A percentile compares a stretch with the other conserved stretches of the same genome.
Conservation (phyloP, 2,113 vertebrate genomes). For the Coturnix japonica region DNA sequence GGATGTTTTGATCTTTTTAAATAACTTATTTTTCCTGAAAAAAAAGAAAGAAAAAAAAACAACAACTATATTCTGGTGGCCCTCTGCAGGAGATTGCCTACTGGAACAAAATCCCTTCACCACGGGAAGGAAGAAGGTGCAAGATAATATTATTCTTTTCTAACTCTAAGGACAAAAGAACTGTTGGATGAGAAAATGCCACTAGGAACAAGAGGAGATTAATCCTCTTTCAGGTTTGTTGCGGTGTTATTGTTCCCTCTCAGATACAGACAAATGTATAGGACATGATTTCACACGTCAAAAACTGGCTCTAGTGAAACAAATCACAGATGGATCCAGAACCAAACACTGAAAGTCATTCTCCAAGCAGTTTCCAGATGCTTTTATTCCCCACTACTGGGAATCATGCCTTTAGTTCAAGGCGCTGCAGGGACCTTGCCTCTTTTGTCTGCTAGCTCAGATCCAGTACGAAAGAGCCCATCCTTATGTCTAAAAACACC, state of each 20-base stretch:
- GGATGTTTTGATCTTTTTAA: conserved; percentile 49
- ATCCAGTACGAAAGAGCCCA: not conserved
- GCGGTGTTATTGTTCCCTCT: not conserved
- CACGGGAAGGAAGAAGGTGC: not conserved
- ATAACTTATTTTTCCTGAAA: conserved; percentile 39
- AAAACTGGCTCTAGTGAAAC: not conserved
- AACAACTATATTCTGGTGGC: not conserved
- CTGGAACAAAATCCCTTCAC: conserved; percentile 24
- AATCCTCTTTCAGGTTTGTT: not conserved
- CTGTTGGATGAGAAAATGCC: not conserved
- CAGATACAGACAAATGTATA: not conserved
- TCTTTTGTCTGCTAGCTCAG: not conserved
- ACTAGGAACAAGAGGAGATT: not conserved
- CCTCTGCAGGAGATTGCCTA: conserved; percentile 3
- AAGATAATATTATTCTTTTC: conserved; percentile 23
- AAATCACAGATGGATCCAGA: not conserved
- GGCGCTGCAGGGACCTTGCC: not conserved
- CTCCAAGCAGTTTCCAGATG: not conserved
- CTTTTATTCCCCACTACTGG: not conserved
- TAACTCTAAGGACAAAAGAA: not conserved
- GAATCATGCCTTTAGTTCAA: not conserved
- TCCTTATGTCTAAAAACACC: not conserved
- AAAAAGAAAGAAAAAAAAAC: not conserved
- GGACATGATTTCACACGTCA: not conserved
- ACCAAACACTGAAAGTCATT: not conserved